These are phyloP conservation scores for Pimephales promelas DNA, from an alignment of 2,113 vertebrate genomes.

Conservation along the genomic window DNA sequence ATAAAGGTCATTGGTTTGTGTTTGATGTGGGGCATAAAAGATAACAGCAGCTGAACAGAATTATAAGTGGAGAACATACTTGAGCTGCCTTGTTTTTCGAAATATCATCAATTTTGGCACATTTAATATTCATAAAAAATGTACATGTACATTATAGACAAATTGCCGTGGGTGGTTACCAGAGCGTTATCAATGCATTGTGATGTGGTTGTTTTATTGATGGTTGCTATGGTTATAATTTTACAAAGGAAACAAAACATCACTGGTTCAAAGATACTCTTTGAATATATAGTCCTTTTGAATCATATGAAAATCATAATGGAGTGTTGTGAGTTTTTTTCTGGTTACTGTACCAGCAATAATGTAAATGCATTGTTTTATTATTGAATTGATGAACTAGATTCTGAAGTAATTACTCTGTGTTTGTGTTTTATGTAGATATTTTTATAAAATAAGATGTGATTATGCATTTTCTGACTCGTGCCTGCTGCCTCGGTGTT, in stretches of 20 bases:
- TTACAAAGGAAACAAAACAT: neutral
- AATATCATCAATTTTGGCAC: neutral
- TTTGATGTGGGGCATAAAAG: slow-evolving; percentile 25
- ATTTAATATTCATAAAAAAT: neutral
- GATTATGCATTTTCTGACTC: too few relatives aligned
- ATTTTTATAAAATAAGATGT: too few relatives aligned
- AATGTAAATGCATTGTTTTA: too few relatives aligned
- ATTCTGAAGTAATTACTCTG: too few relatives aligned
- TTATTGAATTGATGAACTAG: too few relatives aligned
- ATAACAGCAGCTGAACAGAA: neutral
- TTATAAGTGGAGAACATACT: neutral
- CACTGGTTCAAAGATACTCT: neutral
- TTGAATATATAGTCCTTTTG: too few relatives aligned
- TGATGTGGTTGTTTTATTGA: neutral
- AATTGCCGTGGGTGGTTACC: neutral
- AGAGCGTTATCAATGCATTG: neutral
- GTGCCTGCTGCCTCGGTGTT: too few relatives aligned
- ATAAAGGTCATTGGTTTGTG: slow-evolving; percentile 1
- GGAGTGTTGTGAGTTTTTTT: too few relatives aligned
- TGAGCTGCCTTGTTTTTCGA: neutral
- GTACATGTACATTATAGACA: neutral
- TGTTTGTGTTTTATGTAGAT: too few relatives aligned
- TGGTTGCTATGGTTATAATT: neutral
- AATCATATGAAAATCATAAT: too few relatives aligned
- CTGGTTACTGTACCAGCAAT: too few relatives aligned